Base-by-base conservation (phyloP, 1,140 invertebrate species). In the Eurosta solidaginis region DNA sequence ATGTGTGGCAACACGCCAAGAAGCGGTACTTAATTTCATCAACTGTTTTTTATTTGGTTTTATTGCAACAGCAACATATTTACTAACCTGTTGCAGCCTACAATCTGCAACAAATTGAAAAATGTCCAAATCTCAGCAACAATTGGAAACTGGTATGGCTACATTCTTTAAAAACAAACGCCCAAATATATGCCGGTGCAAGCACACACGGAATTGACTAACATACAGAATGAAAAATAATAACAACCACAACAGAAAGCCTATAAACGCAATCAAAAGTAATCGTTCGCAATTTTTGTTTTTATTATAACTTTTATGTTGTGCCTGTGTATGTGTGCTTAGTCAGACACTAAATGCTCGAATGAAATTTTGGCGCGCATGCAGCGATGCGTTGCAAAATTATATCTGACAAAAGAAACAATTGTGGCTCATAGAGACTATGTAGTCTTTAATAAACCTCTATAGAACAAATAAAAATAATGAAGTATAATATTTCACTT, bases 311-410 rank as follows among this genome's bases (percentile, higher is more conserved):
- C n/a, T 20, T 68, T 1, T 47, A 42, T 68, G 59, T 17, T 27
- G 27, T 40, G 10, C 1, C 25, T 59, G 0, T 59, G 25, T 33
- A 22, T 33, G 14, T 1, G 59, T 10, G 40, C 20, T 40, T 68
- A 40, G 20, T 9, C n/a, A 29, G 20, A 27, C 73, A 27, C 27
- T 74, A 25, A 45, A 74, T 74, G 73, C 40, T 74, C 44, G 36
- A 74, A 45, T 74, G 73, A 47, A 27, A 74, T 74, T 74, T 68
- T 45, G 44, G 73, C 73, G 44, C 73, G 27, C 42, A 42, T 12
- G 17, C 73, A 74, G 73, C 44, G 42, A 74, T n/a, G 73, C 73
- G 27, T 74, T 47, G 12, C 73, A 74, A 59, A 63, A 27, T 63
- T 22, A 54, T n/a, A n/a, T 2, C 14, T 54, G 14, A 17, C 45